Conservation (phyloP, 2,113 vertebrate species). For the Chaetodon auriga region DNA sequence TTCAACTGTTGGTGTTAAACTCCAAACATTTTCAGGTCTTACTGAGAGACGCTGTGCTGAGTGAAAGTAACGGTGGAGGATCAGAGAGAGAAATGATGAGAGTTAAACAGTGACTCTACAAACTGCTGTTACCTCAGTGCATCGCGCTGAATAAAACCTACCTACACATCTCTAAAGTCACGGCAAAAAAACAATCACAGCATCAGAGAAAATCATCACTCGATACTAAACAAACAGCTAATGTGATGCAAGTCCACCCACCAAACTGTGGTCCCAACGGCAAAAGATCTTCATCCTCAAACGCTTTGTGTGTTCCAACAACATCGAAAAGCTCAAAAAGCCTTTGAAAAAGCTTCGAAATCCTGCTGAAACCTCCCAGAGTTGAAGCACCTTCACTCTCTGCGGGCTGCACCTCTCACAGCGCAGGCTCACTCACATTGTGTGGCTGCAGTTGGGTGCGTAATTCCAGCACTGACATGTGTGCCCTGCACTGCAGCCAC, state of each 20-base stretch:
- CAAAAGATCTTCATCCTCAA: constrained; percentile 89
- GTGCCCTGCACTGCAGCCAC: constrained; percentile 65
- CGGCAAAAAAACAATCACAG: background rate
- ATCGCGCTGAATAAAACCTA: background rate
- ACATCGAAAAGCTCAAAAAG: constrained; percentile 55
- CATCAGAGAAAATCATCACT: background rate
- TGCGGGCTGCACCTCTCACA: background rate
- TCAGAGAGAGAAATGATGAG: background rate
- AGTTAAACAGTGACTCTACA: background rate
- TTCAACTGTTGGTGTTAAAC: too few relatives aligned
- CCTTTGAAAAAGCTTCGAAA: constrained; percentile 41
- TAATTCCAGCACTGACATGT: constrained; percentile 64
- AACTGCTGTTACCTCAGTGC: background rate
- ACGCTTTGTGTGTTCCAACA: constrained; percentile 67
- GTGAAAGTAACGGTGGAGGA: background rate
- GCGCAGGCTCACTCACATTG: background rate
- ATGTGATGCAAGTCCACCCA: constrained; percentile 76
- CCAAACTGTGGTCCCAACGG: constrained; percentile 85
- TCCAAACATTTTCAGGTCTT: background rate
- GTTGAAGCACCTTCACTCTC: constrained; percentile 10
- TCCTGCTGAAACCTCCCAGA: constrained; percentile 23
- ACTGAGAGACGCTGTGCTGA: background rate
- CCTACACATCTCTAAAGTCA: background rate
- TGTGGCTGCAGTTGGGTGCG: constrained; percentile 19
- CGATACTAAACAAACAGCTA: background rate